phyloP scores from a whole-genome alignment of 2,888 invertebrate genomes.

The Eupithecia centaureata region DNA sequence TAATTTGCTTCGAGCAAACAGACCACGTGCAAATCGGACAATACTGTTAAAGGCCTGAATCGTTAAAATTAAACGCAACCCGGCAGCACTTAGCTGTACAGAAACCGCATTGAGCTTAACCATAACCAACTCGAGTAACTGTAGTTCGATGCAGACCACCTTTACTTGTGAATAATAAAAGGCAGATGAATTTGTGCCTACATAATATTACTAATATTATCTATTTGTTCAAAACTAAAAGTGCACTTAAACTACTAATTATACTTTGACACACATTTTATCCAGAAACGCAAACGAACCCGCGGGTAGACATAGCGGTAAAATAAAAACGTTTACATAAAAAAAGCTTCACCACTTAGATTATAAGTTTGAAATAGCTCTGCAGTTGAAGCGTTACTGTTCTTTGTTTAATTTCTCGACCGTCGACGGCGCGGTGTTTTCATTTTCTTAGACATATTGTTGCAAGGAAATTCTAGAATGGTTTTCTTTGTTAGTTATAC shows the following conservation, averaged over 20 bases:
- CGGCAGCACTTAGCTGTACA: not conserved
- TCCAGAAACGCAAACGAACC: not conserved
- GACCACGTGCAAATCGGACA: not conserved
- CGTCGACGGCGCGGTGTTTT: conserved; percentile 10
- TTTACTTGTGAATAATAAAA: not conserved
- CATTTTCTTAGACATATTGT: conserved; percentile 19
- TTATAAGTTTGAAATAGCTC: conserved; percentile 22
- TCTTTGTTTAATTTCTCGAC: conserved; percentile 25
- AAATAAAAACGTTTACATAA: not conserved
- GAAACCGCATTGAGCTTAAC: conserved; percentile 11
- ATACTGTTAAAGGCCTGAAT: not conserved
- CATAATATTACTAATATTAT: not conserved
- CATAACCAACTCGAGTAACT: conserved; percentile 1
- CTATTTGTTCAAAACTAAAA: not conserved
- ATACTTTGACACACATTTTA: not conserved
- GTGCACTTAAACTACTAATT: not conserved
- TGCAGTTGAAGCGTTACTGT: conserved; percentile 24
- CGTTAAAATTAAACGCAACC: conserved; percentile 7
- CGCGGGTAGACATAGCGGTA: not conserved
- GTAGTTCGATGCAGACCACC: not conserved
- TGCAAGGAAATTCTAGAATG: not conserved
- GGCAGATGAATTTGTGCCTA: not conserved
- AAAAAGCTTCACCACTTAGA: conserved; percentile 16
- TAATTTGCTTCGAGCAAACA: not conserved
- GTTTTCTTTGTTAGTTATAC: not conserved